Evolutionary conservation across 2,888 invertebrate species (phyloP).

Genomic region (Athalia cordata): DNA sequence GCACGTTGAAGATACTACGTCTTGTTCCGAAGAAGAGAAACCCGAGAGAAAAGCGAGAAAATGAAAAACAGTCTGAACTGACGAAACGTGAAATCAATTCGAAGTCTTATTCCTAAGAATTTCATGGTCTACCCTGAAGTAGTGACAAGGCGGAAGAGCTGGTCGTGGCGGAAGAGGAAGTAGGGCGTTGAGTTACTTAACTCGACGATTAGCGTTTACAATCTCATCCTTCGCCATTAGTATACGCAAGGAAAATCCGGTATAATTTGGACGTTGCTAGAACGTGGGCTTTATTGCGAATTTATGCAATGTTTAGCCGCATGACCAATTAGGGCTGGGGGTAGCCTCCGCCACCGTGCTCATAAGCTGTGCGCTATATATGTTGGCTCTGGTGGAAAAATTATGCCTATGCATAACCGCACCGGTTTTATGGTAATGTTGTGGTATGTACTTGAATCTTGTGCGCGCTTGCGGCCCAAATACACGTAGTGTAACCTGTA

Average conservation of each 20-base stretch:
- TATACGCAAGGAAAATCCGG: constrained; percentile 57
- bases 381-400: constrained; percentile 62
- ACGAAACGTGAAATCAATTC: too few relatives aligned
- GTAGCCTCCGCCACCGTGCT: constrained; percentile 54
- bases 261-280: constrained; percentile 63
- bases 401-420: constrained; percentile 71
- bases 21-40: too few relatives aligned
- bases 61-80: too few relatives aligned
- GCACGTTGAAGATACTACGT: too few relatives aligned
- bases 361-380: constrained; percentile 59
- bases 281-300: constrained; percentile 68
- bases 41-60: too few relatives aligned
- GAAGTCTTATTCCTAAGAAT: too few relatives aligned
- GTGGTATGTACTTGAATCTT: constrained; percentile 69
- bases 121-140: too few relatives aligned
- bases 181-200: not conserved
- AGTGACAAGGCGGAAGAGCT: too few relatives aligned
- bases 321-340: constrained; percentile 69
- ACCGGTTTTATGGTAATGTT: constrained; percentile 70
- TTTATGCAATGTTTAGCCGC: constrained; percentile 70
- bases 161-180: not conserved
- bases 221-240: constrained; percentile 38
- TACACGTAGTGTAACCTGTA: constrained; percentile 12
- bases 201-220: constrained; percentile 40
- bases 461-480: constrained; percentile 58